Evolutionary conservation across 2,113 vertebrate genomes (phyloP).

Genomic region (Glaucomys volans): DNA sequence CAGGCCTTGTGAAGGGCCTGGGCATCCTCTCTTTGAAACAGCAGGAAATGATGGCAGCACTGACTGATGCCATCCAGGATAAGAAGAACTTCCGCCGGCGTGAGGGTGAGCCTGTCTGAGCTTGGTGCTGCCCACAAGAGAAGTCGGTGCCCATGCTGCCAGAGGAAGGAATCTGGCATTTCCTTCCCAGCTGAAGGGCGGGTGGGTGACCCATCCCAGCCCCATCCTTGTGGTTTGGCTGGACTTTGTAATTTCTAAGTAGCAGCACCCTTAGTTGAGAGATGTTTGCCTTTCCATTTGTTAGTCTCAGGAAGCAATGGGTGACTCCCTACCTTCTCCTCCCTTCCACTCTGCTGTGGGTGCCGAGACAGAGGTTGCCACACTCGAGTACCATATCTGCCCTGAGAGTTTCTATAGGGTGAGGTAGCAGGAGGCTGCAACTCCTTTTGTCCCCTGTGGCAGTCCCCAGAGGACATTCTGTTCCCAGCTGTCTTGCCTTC

Average conservation of each 20-base stretch:
- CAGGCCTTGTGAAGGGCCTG: constrained; percentile 97
- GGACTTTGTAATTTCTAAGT: neutral
- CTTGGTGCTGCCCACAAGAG: fast-evolving
- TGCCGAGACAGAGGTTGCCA: neutral
- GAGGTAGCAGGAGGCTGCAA: neutral
- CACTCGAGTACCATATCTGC: neutral
- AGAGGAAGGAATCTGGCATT: neutral
- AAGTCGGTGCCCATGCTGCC: neutral
- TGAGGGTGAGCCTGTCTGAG: constrained; percentile 90
- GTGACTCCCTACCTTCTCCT: neutral
- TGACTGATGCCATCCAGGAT: constrained; percentile 98
- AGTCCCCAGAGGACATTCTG: neutral
- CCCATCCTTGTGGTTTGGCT: neutral
- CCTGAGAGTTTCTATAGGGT: neutral
- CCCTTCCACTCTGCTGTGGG: neutral
- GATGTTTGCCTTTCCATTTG: neutral
- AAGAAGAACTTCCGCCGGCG: constrained; percentile 98
- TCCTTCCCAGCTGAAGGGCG: neutral
- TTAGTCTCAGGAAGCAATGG: neutral
- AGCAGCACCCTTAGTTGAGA: neutral
- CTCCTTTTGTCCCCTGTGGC: neutral
- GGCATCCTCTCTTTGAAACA: constrained; percentile 98
- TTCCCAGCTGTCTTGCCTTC: neutral
- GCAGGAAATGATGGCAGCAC: constrained; percentile 97
- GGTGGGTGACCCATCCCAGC: too few species aligned